Conservation (phyloP, 2,888 invertebrate genomes). For the Nymphalis c-album region DNA sequence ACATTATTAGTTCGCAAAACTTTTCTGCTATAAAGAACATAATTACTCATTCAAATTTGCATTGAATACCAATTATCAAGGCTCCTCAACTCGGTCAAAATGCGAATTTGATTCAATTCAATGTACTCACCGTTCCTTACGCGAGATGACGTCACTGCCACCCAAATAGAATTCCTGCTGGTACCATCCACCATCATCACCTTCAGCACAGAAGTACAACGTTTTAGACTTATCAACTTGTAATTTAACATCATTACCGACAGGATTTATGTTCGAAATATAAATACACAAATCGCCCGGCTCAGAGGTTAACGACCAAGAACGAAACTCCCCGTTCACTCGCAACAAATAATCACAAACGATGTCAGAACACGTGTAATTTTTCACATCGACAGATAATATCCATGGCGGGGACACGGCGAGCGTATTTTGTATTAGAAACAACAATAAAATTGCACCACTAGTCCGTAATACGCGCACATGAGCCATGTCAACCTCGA, state of each 20-base stretch:
- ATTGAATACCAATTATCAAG: constrained; percentile 4
- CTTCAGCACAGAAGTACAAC: constrained; percentile 67
- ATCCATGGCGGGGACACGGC: constrained; percentile 71
- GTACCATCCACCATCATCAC: constrained; percentile 59
- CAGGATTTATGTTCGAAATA: constrained; percentile 41
- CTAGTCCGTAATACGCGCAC: constrained; percentile 68
- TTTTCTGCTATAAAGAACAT: not conserved
- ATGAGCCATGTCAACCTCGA: constrained; percentile 58
- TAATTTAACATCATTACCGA: constrained; percentile 50
- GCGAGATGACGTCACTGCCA: constrained; percentile 67
- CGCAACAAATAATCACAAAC: constrained; percentile 65
- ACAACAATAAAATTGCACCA: constrained; percentile 70
- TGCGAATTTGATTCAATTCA: not conserved
- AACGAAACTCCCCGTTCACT: constrained; percentile 57
- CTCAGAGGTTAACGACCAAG: constrained; percentile 66
- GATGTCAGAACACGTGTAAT: constrained; percentile 52
- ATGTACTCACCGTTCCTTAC: constrained; percentile 54
- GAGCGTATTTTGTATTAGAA: constrained; percentile 64
- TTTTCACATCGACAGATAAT: constrained; percentile 61
- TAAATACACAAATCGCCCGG: constrained; percentile 52
- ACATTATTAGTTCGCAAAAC: too few species aligned
- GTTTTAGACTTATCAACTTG: constrained; percentile 50
- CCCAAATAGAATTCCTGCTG: constrained; percentile 74
- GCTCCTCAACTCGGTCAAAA: constrained; percentile 1
- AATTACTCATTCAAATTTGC: not conserved